Base-by-base conservation (phyloP, 2,888 invertebrate species). In the Steinernema scapterisci region DNA sequence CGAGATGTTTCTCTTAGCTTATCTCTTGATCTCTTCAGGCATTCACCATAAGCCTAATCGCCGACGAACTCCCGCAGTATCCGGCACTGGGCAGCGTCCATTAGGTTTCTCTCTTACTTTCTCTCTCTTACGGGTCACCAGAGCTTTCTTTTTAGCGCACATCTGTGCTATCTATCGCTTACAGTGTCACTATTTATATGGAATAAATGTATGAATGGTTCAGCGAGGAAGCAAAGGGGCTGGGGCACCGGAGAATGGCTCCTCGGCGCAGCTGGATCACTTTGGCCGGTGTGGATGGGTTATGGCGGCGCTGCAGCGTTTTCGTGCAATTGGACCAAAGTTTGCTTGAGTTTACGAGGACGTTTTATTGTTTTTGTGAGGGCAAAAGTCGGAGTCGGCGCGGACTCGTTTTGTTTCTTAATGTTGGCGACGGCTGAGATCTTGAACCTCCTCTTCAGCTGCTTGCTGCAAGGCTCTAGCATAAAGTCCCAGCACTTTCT, bases 31-130 rank as follows among this genome's bases (percentile, higher is more conserved):
- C 31, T 19, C 38, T 63, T 63, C n/a, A 63, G 63, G 63, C 63
- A 16, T 63, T 63, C 63, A 63, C 63, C 31, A 63, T 63, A 27
- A 31, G 31, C 16, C n/a, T 63, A 16, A 63, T 63, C 63, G 52
- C 19, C 52, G 63, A 63, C 27, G 63, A 63, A 63, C 27, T 31
- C 3, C 25, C 54, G 21, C 25, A 19, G 54, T 21, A 3, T 25
- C 54, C 54, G 2, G 2, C 54, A 19, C 54, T 54, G 3, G 9
- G 9, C 38, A 5, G 3, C 21, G 5, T 11, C 54, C 31, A 63
- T 25, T 27, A 63, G 63, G 3, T 25, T 7, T 1, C 38, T 16
- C 31, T n/a, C n/a, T n/a, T n/a, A n/a, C n/a, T n/a, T 25, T 11
- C n/a, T 25, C 63, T 25, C 31, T 63, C 31, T 16, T 63, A 63